phyloP scores from a whole-genome alignment of 2,113 vertebrate species.

The Mesembrinibis cayennensis region DNA sequence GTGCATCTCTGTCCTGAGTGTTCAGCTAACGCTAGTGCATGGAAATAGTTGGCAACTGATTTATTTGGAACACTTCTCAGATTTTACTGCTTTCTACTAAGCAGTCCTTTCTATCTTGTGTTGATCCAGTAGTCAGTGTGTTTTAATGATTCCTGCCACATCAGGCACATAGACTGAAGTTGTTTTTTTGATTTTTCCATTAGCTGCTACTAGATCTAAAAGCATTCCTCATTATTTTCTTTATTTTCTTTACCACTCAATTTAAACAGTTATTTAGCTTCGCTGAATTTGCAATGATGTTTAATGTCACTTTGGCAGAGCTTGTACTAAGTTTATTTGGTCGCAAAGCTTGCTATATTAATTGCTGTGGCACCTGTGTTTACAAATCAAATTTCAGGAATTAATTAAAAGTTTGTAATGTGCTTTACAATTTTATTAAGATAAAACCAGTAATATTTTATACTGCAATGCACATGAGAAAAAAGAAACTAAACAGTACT shows the following conservation, averaged over 20 bases:
- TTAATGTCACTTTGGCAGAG: neutral
- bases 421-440: neutral
- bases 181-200: constrained; percentile 43
- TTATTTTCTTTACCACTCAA: constrained; percentile 44
- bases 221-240: constrained; percentile 54
- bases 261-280: constrained; percentile 15
- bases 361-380: neutral
- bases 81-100: neutral
- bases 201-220: constrained; percentile 48
- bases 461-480: neutral
- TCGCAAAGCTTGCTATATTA: neutral
- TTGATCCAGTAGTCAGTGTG: neutral
- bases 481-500: neutral
- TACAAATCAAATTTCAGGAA: neutral
- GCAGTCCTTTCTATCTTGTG: neutral
- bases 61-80: neutral
- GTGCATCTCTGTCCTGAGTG: neutral
- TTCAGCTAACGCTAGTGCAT: neutral
- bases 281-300: neutral
- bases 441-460: neutral
- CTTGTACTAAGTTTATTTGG: neutral
- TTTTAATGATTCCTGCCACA: constrained; percentile 1
- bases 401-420: neutral
- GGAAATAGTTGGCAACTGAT: neutral
- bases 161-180: neutral